phyloP scores from a whole-genome alignment of 2,888 invertebrate genomes.

The Diplolepis rosae region DNA sequence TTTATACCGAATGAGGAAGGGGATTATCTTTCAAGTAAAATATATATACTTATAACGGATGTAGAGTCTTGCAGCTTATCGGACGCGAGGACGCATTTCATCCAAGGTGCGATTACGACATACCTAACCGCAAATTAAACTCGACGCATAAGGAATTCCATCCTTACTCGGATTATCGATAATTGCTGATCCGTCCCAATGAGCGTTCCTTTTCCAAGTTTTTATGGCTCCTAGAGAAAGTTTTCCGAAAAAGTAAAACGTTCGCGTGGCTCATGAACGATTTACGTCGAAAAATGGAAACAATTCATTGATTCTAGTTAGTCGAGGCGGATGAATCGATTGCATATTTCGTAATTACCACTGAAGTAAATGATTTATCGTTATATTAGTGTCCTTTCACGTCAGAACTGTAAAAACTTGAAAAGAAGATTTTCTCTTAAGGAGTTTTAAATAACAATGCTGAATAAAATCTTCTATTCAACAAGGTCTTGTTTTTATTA shows the following conservation, averaged over 20 bases:
- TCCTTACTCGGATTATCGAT: conserved; percentile 46
- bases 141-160: conserved; percentile 36
- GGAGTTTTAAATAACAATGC: not conserved
- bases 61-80: not conserved
- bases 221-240: conserved; percentile 46
- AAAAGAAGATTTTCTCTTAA: not conserved
- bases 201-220: conserved; percentile 36
- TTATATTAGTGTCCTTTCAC: not conserved
- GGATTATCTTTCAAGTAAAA: conserved; percentile 19
- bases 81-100: conserved; percentile 1
- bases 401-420: not conserved
- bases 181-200: conserved; percentile 44
- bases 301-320: not conserved
- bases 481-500: too few species aligned
- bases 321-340: not conserved
- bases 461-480: not conserved
- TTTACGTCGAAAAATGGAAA: not conserved
- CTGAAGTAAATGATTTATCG: not conserved
- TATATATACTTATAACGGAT: conserved; percentile 9
- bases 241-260: conserved; percentile 47
- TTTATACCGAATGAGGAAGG: conserved; percentile 6
- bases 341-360: not conserved
- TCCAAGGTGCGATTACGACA: conserved; percentile 30
- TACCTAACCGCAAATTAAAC: conserved; percentile 44
- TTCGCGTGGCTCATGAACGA: not conserved